Evolutionary conservation across 2,888 invertebrate species (phyloP).

Genomic region (Serripes groenlandicus): DNA sequence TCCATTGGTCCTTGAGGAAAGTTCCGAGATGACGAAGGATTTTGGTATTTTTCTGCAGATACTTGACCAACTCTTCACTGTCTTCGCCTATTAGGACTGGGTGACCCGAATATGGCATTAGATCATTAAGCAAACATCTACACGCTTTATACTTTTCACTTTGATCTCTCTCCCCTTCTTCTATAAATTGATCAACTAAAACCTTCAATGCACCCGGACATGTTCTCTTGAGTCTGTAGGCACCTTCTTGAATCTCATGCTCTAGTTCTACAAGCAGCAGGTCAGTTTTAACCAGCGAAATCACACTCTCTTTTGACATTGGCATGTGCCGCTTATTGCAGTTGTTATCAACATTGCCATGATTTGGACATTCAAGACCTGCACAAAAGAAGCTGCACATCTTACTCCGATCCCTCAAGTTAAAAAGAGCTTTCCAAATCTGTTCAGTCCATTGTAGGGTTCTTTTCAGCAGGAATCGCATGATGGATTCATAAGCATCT

Average conservation of each 20-base stretch:
- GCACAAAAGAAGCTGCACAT: conserved; percentile 27
- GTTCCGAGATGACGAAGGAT: conserved; percentile 22
- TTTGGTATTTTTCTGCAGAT: conserved; percentile 12
- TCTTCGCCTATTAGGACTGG: conserved; percentile 38
- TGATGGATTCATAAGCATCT: conserved; percentile 42
- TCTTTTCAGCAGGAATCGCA: conserved; percentile 45
- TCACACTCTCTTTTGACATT: conserved; percentile 21
- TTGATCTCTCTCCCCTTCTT: not conserved
- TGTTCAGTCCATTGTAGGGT: conserved; percentile 34
- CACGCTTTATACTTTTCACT: conserved; percentile 44
- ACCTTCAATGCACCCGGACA: conserved; percentile 17
- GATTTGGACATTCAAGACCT: conserved; percentile 28
- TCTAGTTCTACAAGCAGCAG: conserved; percentile 57
- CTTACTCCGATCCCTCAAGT: conserved; percentile 15
- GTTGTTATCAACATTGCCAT: conserved; percentile 13
- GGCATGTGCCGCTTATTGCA: conserved; percentile 33
- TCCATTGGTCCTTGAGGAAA: conserved; percentile 40
- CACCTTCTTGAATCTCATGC: conserved; percentile 50
- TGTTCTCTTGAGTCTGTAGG: conserved; percentile 1
- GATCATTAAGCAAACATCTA: conserved; percentile 46
- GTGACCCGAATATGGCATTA: conserved; percentile 58
- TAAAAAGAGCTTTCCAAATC: conserved; percentile 14
- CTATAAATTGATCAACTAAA: conserved; percentile 10
- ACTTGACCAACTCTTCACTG: conserved; percentile 9
- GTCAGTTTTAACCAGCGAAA: conserved; percentile 46